A percentile compares a stretch with the other conserved stretches of the same genome.
Evolutionary conservation across 2,888 invertebrate species (phyloP).

Genomic region (Hirudinaria manillensis): DNA sequence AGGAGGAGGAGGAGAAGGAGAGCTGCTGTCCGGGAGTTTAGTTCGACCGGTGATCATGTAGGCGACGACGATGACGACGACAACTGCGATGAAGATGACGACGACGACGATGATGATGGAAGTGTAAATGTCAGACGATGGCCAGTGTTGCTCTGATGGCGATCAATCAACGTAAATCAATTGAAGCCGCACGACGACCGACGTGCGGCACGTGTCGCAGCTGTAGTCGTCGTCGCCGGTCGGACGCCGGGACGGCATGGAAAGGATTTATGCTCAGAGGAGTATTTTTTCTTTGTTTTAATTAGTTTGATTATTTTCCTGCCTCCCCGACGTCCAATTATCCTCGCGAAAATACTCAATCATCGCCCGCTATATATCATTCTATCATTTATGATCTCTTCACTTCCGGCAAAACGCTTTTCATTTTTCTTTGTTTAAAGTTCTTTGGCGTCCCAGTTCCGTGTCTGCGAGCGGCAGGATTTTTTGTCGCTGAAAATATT

Average conservation of each 20-base stretch:
- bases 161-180: too few species aligned
- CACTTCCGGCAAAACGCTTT: neutral
- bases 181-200: too few species aligned
- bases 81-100: conserved; percentile 14
- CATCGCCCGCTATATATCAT: conserved; percentile 16
- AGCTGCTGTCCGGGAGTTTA: conserved; percentile 21
- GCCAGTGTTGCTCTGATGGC: too few species aligned
- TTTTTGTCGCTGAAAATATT: too few species aligned
- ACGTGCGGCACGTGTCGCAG: too few species aligned
- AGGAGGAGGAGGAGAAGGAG: conserved; percentile 22
- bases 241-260: neutral
- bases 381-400: conserved; percentile 13
- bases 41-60: conserved; percentile 20
- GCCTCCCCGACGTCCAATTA: neutral
- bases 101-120: conserved; percentile 24
- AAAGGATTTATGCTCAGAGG: neutral
- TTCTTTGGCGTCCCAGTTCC: neutral
- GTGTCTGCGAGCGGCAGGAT: too few species aligned
- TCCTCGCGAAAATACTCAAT: conserved; percentile 15
- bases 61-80: conserved; percentile 27
- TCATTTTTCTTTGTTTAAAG: conserved; percentile 16
- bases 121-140: neutral
- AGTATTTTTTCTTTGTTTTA: conserved; percentile 1
- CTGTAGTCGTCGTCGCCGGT: too few species aligned
- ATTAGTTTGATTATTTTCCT: conserved; percentile 16